These are phyloP conservation scores for Sander vitreus DNA, from an alignment of 2,113 vertebrate species.

Conservation along the genomic window DNA sequence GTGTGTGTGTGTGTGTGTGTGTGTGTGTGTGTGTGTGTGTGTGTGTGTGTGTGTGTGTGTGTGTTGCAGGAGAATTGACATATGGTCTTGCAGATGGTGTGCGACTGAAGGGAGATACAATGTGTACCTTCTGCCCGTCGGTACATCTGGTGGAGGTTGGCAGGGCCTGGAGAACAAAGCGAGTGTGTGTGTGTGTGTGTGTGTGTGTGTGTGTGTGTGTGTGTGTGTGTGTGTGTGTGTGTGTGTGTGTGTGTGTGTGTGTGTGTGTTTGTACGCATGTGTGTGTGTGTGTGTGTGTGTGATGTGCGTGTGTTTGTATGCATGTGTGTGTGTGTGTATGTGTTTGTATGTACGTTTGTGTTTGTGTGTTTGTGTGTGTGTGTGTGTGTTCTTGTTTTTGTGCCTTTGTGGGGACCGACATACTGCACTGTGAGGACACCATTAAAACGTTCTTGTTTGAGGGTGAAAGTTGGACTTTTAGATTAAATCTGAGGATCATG, in stretches of 20 bases:
- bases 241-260: constrained; percentile 12
- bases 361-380: constrained; percentile 26
- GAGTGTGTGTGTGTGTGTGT: constrained; percentile 29
- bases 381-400: not conserved
- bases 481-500: too few species aligned
- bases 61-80: constrained; percentile 32
- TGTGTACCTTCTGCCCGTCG: constrained; percentile 3
- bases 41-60: not conserved
- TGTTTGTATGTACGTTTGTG: constrained; percentile 11
- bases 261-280: not conserved
- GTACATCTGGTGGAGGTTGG: constrained; percentile 15
- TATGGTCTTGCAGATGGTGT: constrained; percentile 65
- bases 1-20: constrained; percentile 31
- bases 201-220: constrained; percentile 11
- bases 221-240: constrained; percentile 31
- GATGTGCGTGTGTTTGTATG: not conserved
- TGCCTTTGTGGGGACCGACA: constrained; percentile 6
- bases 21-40: constrained; percentile 18
- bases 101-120: constrained; percentile 22
- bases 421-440: not conserved
- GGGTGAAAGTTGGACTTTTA: too few species aligned
- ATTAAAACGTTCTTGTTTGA: too few species aligned
- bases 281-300: not conserved
- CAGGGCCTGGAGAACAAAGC: constrained; percentile 14
- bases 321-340: not conserved